Evolutionary conservation across 1,140 invertebrate genomes (phyloP).

Genomic region (Drosophila ercepeae): DNA sequence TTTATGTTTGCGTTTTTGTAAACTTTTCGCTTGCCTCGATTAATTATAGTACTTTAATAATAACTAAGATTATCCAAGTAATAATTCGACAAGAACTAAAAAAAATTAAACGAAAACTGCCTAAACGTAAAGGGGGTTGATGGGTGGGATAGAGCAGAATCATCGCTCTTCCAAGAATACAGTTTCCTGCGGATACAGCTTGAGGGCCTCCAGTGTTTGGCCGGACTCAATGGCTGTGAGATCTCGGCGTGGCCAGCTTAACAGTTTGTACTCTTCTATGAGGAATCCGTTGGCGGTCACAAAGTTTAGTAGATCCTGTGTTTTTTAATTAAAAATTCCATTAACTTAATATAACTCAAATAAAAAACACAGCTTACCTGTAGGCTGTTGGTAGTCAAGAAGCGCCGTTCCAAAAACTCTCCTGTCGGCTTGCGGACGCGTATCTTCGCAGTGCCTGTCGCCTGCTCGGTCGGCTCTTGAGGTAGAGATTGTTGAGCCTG

Average conservation of each 20-base stretch:
- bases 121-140: constrained; percentile 19
- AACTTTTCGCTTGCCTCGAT: constrained; percentile 5
- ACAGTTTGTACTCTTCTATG: constrained; percentile 94
- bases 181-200: constrained; percentile 96
- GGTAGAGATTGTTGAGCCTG: constrained; percentile 87
- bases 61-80: constrained; percentile 19
- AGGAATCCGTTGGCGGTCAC: constrained; percentile 94
- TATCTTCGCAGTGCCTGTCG: constrained; percentile 88
- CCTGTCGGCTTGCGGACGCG: constrained; percentile 91
- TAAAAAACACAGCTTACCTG: constrained; percentile 84
- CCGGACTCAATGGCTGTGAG: constrained; percentile 90
- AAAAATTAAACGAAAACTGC: constrained; percentile 36
- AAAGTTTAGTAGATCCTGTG: constrained; percentile 91
- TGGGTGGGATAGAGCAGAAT: constrained; percentile 40
- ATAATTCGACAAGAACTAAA: constrained; percentile 49
- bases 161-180: constrained; percentile 95
- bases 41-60: constrained; percentile 3
- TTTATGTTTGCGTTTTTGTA: constrained; percentile 20
- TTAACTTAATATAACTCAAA: too few species aligned
- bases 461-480: constrained; percentile 86
- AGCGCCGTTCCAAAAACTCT: constrained; percentile 89
- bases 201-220: constrained; percentile 91
- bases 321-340: neutral
- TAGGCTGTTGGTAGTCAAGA: constrained; percentile 88
- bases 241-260: constrained; percentile 96